These are phyloP conservation scores for Cerastis leucographa DNA, from an alignment of 2,888 invertebrate genomes.

Conservation along the genomic window DNA sequence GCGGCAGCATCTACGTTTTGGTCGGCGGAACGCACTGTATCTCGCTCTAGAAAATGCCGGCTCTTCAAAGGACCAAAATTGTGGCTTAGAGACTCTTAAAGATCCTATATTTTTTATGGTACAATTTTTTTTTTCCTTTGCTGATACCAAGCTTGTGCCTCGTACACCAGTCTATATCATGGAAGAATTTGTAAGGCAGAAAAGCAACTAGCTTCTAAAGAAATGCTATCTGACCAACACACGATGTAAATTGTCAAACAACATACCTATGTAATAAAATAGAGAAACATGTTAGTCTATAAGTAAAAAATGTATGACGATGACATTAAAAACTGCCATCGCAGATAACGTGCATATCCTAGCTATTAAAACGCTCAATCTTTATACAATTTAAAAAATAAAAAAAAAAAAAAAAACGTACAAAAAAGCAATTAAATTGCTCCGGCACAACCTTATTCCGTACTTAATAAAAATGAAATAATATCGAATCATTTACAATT, in stretches of 20 bases:
- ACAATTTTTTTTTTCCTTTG: not conserved
- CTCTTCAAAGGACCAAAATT: not conserved
- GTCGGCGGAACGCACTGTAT: not conserved
- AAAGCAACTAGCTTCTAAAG: slow-evolving; percentile 48
- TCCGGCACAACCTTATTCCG: slow-evolving; percentile 82
- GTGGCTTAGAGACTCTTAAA: not conserved
- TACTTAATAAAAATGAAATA: slow-evolving; percentile 69
- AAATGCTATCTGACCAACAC: slow-evolving; percentile 26
- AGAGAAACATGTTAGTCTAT: slow-evolving; percentile 48
- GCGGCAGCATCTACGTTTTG: not conserved
- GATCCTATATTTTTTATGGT: not conserved
- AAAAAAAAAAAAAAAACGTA: slow-evolving; percentile 63
- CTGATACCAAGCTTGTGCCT: slow-evolving; percentile 11
- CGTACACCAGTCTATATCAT: slow-evolving; percentile 27
- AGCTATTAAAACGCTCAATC: slow-evolving; percentile 57
- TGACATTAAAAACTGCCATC: slow-evolving; percentile 49
- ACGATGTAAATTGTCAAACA: slow-evolving; percentile 38
- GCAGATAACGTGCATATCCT: slow-evolving; percentile 41
- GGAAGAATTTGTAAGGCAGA: slow-evolving; percentile 44
- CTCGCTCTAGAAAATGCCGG: not conserved
- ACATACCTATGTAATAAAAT: slow-evolving; percentile 17
- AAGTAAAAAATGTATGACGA: slow-evolving; percentile 46
- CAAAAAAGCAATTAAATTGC: slow-evolving; percentile 86
- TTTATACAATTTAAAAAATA: slow-evolving; percentile 62
- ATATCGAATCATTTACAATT: slow-evolving; percentile 68